Evolutionary conservation across 2,113 vertebrate species (phyloP).

Genomic region (Xerus inauris): DNA sequence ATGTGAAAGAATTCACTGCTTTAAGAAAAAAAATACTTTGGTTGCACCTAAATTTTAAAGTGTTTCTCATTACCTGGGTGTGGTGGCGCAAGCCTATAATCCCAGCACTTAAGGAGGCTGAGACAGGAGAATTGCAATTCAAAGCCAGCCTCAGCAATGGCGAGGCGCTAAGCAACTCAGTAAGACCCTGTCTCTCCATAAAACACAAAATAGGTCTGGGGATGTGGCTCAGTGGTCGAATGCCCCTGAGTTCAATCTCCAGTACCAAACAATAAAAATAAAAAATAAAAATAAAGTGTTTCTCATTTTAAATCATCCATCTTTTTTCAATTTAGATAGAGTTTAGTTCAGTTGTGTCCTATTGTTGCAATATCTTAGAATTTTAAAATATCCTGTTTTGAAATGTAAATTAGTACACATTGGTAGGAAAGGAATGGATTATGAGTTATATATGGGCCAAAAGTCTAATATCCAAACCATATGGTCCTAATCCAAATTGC

Average conservation of each 20-base stretch:
- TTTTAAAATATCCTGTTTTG: conserved; percentile 78
- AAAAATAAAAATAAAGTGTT: too few relatives aligned
- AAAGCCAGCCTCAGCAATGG: too few relatives aligned
- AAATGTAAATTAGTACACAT: conserved; percentile 72
- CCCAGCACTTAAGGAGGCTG: too few relatives aligned
- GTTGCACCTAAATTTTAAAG: conserved; percentile 59
- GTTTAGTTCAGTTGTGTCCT: conserved; percentile 57
- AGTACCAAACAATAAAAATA: too few relatives aligned
- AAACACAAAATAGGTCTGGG: too few relatives aligned
- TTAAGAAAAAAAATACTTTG: conserved; percentile 64
- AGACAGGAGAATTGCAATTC: too few relatives aligned
- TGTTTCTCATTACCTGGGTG: conserved; percentile 70
- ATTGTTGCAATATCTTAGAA: conserved; percentile 67
- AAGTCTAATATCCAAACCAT: conserved; percentile 73
- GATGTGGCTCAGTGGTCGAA: too few relatives aligned
- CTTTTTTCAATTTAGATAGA: conserved; percentile 69
- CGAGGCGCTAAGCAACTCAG: too few relatives aligned
- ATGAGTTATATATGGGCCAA: conserved; percentile 63
- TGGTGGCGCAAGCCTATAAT: too few relatives aligned
- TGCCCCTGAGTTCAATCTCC: too few relatives aligned
- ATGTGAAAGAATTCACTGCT: conserved; percentile 60
- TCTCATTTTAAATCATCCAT: conserved; percentile 75
- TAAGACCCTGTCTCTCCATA: too few relatives aligned
- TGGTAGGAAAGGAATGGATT: conserved; percentile 63
- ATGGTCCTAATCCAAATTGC: conserved; percentile 72